Percentiles rank a stretch among this genome's conserved stretches.
Conservation (phyloP, 2,888 invertebrate genomes). For the Panopea generosa region DNA sequence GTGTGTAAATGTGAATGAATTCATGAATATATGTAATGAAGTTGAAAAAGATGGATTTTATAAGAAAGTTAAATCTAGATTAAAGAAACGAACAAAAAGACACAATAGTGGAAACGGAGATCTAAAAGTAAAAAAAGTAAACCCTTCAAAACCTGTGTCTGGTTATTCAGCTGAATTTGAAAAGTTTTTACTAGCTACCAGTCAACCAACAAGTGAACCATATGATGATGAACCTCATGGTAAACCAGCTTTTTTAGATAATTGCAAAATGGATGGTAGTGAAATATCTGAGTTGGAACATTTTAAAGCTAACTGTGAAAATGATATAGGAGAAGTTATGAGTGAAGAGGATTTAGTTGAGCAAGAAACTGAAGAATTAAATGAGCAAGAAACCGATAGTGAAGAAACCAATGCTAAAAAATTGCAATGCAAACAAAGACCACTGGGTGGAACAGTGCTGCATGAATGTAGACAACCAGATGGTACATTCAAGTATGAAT, state of each 20-base stretch:
- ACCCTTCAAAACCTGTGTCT: slow-evolving; percentile 1
- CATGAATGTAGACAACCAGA: too few relatives aligned
- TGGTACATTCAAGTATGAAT: too few relatives aligned
- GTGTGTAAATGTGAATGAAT: slow-evolving; percentile 25
- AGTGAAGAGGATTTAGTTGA: neutral
- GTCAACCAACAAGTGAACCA: neutral
- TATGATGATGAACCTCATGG: neutral
- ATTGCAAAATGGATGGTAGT: neutral
- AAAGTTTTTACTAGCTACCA: slow-evolving; percentile 46
- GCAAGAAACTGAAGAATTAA: neutral
- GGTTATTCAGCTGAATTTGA: slow-evolving; percentile 60
- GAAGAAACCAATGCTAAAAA: neutral
- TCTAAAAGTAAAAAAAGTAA: too few relatives aligned
- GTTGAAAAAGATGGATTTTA: slow-evolving; percentile 12
- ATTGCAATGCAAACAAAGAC: too few relatives aligned
- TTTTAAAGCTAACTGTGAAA: neutral
- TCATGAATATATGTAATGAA: neutral
- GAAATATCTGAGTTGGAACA: neutral
- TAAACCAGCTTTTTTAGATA: neutral
- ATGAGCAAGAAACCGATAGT: neutral
- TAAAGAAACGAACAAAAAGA: neutral
- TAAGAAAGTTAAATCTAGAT: slow-evolving; percentile 2
- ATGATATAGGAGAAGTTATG: neutral
- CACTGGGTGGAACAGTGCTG: too few relatives aligned
- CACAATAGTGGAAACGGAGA: neutral